Evolutionary conservation across 2,888 invertebrate genomes (phyloP), one percentile per base, ranked within the genome.

Genomic region (Brachypterus glaber): DNA sequence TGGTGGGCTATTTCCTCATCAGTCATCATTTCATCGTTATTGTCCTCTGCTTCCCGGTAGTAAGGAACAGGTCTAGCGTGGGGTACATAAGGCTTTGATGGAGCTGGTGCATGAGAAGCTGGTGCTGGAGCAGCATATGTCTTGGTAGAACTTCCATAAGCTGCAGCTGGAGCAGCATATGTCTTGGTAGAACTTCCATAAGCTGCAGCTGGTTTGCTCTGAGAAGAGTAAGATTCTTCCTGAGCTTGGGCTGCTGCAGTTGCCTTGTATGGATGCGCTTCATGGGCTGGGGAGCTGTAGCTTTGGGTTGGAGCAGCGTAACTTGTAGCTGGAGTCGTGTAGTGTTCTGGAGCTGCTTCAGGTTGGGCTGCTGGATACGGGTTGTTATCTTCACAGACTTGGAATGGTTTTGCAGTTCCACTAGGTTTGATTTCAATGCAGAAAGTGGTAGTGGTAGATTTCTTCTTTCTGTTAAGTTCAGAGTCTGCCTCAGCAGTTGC

Each of bases 341-440:
- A 41, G 18, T n/a, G 18, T n/a, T 36, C 41, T 7, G 27, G 24
- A 14, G 46, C 26, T 35, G 42, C 17, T n/a, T 49, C 47, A 7
- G 50, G 33, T 21, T 45, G 37, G 11, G 45, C 30, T 2, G 44
- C 39, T 31, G 35, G 27, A n/a, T 17, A 31, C 25, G 33, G 35
- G 30, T 41, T 40, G 27, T 47, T 46, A 2, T 57, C 54, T 45
- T 64, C 61, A 43, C 65, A 65, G 3, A 66, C 54, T 46, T 64
- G 62, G 52, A 61, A 65, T 1, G 66, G 63, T 42, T 56, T 57
- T 42, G 63, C 59, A 0, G 59, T 57, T 27, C 54, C 55, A 39
- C 54, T 64, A 2, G 67, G 67, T 15, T 60, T 53, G 35, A 70
- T 62, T 47, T 70, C 68, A 3, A 70, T 63, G 51, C 70, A 70